Evolutionary conservation across 2,113 vertebrate genomes (phyloP).

Genomic region (Calyptomena viridis): DNA sequence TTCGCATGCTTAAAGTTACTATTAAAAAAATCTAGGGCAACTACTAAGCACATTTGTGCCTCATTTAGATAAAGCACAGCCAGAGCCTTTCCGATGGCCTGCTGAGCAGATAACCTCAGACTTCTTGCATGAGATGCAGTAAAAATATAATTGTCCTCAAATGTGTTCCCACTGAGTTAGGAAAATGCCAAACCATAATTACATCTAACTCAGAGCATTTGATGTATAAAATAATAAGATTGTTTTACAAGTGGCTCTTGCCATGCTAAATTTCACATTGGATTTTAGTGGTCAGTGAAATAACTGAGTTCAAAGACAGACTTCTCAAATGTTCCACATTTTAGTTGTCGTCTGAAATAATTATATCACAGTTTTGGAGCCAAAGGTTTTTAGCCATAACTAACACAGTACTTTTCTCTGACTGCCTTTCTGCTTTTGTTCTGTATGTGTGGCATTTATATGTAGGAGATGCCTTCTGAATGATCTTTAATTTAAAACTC

Average conservation of each 20-base stretch:
- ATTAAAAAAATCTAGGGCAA: neutral
- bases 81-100: neutral
- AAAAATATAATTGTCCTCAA: conserved; percentile 38
- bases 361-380: conserved; percentile 8
- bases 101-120: conserved; percentile 46
- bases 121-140: conserved; percentile 37
- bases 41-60: conserved; percentile 18
- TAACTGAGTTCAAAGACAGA: conserved; percentile 20
- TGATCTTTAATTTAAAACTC: conserved; percentile 51
- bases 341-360: conserved; percentile 42
- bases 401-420: conserved; percentile 24
- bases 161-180: neutral
- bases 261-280: conserved; percentile 51
- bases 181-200: conserved; percentile 56
- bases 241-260: conserved; percentile 38
- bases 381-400: conserved; percentile 54
- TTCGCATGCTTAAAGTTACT: neutral
- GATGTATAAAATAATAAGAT: conserved; percentile 38
- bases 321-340: neutral
- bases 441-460: neutral
- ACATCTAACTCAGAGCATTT: conserved; percentile 23
- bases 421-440: conserved; percentile 28
- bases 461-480: conserved; percentile 44
- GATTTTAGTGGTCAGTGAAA: conserved; percentile 33
- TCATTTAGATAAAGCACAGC: neutral